A percentile compares a stretch with the other conserved stretches of the same genome.
phyloP scores from a whole-genome alignment of 2,113 vertebrate species.

The Gorsachius goisagi region DNA sequence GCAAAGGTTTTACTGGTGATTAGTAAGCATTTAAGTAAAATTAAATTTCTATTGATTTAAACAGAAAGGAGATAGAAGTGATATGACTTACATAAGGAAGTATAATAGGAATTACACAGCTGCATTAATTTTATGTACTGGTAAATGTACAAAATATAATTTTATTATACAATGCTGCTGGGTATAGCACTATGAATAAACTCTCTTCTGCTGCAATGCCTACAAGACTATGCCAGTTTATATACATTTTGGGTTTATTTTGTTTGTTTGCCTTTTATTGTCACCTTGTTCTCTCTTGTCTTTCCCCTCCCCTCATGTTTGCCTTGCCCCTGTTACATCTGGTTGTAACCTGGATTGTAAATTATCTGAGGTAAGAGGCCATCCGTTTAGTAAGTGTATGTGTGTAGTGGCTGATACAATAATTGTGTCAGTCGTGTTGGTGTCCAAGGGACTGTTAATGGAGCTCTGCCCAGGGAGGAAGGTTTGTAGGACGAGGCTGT shows the following conservation, averaged over 20 bases:
- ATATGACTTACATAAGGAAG: constrained; percentile 2
- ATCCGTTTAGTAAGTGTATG: background rate
- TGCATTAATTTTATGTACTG: constrained; percentile 58
- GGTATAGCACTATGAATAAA: background rate
- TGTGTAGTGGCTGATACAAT: background rate
- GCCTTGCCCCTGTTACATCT: background rate
- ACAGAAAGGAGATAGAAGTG: background rate
- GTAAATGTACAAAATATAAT: constrained; percentile 7
- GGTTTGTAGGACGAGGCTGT: background rate
- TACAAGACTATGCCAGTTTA: background rate
- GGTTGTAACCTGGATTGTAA: background rate
- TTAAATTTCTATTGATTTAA: constrained; percentile 59
- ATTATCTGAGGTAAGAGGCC: background rate
- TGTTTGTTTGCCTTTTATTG: background rate
- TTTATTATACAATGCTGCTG: constrained; percentile 26
- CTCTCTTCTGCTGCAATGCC: background rate
- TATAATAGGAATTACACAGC: constrained; percentile 43
- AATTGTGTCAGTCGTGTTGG: background rate
- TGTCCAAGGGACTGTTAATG: background rate
- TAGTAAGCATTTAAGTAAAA: constrained; percentile 34
- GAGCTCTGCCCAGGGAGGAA: background rate
- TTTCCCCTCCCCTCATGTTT: background rate
- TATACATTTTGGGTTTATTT: background rate
- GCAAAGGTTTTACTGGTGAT: background rate
- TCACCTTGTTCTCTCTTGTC: background rate